These are phyloP conservation scores for Bilobella aurantiaca DNA, from an alignment of 1,140 invertebrate species.

Conservation along the genomic window DNA sequence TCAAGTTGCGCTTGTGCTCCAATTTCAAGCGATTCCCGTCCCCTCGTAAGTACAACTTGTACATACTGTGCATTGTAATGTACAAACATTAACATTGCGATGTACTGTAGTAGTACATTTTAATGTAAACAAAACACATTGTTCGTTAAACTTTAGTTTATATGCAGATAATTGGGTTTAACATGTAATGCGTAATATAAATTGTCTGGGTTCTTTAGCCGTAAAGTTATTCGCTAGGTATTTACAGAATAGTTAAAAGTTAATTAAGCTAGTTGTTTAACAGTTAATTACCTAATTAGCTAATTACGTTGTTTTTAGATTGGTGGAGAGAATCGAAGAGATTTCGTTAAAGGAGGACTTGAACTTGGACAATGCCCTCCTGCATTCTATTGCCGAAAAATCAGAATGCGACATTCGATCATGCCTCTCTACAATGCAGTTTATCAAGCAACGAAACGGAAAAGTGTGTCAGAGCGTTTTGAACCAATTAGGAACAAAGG, in stretches of 20 bases:
- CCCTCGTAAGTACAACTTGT: constrained; percentile 39
- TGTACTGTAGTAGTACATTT: no score
- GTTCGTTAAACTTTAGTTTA: no score
- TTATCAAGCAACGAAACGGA: constrained; percentile 42
- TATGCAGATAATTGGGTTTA: no score
- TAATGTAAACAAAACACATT: no score
- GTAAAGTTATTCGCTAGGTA: no score
- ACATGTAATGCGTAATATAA: no score
- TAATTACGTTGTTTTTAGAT: constrained; percentile 39
- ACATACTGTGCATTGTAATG: neutral
- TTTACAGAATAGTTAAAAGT: no score
- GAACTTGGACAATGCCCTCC: constrained; percentile 56
- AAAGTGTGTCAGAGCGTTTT: constrained; percentile 20
- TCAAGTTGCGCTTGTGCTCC: constrained; percentile 62
- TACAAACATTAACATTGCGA: no score
- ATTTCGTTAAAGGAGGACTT: constrained; percentile 58
- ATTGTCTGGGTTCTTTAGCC: no score
- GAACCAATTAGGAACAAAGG: constrained; percentile 25
- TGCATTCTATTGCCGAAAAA: constrained; percentile 66
- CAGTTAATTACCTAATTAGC: constrained; percentile 3
- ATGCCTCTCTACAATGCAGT: constrained; percentile 76
- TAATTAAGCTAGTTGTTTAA: neutral
- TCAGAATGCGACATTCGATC: constrained; percentile 77
- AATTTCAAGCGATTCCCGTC: constrained; percentile 56
- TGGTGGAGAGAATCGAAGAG: constrained; percentile 56